Evolutionary conservation across 2,113 vertebrate genomes (phyloP).

Genomic region (Propithecus coquereli): DNA sequence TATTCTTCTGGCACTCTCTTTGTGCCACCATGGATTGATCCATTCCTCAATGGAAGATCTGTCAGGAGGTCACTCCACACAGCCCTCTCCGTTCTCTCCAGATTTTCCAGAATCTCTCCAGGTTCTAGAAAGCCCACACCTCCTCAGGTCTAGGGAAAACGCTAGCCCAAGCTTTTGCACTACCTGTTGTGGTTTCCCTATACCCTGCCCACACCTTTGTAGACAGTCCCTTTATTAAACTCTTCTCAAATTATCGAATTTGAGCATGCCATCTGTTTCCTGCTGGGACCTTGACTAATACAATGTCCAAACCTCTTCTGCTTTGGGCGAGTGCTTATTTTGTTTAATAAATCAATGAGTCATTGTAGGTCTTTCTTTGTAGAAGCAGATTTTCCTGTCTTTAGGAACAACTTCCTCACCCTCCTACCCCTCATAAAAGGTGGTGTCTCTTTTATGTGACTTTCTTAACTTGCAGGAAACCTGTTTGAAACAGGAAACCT

Average conservation of each 20-base stretch:
- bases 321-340: background rate
- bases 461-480: background rate
- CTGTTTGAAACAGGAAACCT: background rate
- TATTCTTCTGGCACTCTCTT: background rate
- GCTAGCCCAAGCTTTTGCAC: background rate
- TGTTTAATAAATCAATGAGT: background rate
- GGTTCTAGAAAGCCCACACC: background rate
- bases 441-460: background rate
- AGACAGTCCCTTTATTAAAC: background rate
- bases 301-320: background rate
- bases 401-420: background rate
- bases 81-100: too few relatives aligned
- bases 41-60: background rate
- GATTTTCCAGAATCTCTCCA: background rate
- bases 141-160: background rate
- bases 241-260: background rate
- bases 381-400: background rate
- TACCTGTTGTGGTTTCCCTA: background rate
- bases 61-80: fast-evolving
- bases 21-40: background rate
- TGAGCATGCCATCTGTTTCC: background rate
- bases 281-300: background rate
- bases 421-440: background rate
- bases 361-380: background rate
- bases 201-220: background rate